These are phyloP conservation scores for Penaeus vannamei DNA, from an alignment of 1,140 invertebrate genomes.

Conservation along the genomic window DNA sequence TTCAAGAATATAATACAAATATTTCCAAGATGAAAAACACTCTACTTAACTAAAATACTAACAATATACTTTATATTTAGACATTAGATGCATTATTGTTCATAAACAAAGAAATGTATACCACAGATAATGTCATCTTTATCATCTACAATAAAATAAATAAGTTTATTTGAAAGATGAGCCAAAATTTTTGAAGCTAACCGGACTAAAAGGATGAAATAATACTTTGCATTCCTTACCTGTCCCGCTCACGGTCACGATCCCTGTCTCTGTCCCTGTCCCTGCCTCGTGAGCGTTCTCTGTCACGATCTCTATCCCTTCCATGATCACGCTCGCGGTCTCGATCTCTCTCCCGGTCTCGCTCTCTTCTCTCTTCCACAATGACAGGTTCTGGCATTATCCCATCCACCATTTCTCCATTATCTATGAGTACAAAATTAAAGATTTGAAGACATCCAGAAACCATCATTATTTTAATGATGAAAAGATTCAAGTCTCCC, in stretches of 20 bases:
- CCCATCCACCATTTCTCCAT: constrained; percentile 48
- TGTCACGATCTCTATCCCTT: constrained; percentile 60
- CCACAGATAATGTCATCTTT: no score
- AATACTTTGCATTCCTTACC: neutral
- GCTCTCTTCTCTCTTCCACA: constrained; percentile 33
- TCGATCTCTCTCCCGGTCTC: constrained; percentile 28
- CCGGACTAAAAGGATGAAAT: no score
- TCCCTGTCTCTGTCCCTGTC: constrained; percentile 68
- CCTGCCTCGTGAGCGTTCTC: constrained; percentile 47
- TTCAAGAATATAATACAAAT: no score
- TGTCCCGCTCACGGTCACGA: constrained; percentile 49
- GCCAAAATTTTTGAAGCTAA: no score
- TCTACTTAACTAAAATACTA: no score
- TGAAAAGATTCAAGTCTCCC: no score
- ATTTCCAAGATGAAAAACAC: no score
- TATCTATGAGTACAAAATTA: constrained; percentile 22
- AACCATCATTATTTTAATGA: neutral
- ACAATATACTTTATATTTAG: no score
- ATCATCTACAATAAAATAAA: no score
- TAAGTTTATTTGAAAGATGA: no score
- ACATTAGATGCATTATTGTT: no score
- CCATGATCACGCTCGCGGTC: constrained; percentile 52
- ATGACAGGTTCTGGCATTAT: neutral
- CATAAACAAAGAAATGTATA: no score
- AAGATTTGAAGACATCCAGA: neutral